Percentiles rank a stretch among this genome's conserved stretches.
phyloP scores from a whole-genome alignment of 2,888 invertebrate genomes.

The Chrysomela aeneicollis region DNA sequence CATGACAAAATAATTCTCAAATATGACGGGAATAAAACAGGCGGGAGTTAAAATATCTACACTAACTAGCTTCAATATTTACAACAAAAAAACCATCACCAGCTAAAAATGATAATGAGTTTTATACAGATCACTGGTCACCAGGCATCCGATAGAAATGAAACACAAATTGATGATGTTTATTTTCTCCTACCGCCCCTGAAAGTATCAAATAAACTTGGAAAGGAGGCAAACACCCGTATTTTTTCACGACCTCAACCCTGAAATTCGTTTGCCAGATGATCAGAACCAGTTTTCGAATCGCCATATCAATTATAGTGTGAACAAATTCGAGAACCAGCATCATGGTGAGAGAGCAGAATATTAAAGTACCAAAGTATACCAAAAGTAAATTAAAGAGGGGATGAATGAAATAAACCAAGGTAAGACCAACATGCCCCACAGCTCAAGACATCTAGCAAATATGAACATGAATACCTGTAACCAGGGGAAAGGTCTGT shows the following conservation, averaged over 20 bases:
- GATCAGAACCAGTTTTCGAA: conserved; percentile 15
- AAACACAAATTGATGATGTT: too few species aligned
- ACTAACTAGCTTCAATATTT: conserved; percentile 32
- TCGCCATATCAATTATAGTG: background rate
- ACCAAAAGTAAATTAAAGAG: conserved; percentile 25
- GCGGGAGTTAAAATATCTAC: conserved; percentile 34
- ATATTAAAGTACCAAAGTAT: conserved; percentile 25
- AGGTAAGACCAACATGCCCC: conserved; percentile 43
- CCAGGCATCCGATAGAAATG: background rate
- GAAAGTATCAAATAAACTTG: too few species aligned
- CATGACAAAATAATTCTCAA: conserved; percentile 16
- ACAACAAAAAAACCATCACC: conserved; percentile 42
- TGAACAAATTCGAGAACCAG: conserved; percentile 15
- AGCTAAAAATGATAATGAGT: conserved; percentile 32
- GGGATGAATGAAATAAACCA: conserved; percentile 25
- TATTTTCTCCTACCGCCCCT: too few species aligned
- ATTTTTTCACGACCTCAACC: too few species aligned
- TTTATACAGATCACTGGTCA: conserved; percentile 10
- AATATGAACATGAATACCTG: conserved; percentile 44
- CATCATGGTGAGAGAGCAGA: conserved; percentile 18
- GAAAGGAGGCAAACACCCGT: too few species aligned
- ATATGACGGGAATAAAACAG: conserved; percentile 36
- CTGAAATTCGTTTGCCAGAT: background rate
- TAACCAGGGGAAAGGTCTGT: conserved; percentile 56
- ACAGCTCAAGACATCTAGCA: conserved; percentile 45